Evolutionary conservation across 64 coral and sea anemone genomes (phyloP), one percentile per base, ranked within the genome.

Genomic region (Actinia equina): DNA sequence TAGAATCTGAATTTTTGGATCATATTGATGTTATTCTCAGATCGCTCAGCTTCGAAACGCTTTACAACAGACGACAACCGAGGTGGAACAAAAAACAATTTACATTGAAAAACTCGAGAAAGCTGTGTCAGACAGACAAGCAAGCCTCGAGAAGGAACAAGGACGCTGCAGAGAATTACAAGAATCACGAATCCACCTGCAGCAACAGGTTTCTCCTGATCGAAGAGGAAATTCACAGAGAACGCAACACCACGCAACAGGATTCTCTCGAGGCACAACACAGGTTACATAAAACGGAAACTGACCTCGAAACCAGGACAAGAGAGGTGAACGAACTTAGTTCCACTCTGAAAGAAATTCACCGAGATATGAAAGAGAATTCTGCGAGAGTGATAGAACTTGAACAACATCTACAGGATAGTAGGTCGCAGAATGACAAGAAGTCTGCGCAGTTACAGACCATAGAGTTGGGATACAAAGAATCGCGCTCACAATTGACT

Each of bases 351-450:
- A 82, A 87, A 27, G 97, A 90, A 20, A 92, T 99, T 76, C 97
- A 99, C 79, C 91, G 93, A 71, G 93, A 95, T 27, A 95, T 99
- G 93, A 99, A 99, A 62, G 87, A 94, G 10, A 99, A 88, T 54
- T 99, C 97, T n/a, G 83, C 90, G 2, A 90, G 88, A 83, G 92
- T 99, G 56, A 88, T 99, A 43, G 97, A 95, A 86, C 58, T 99
- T 5, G 97, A 99, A 19, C 93, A 99, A 59, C 79, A 95, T 26
- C 44, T 99, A 12, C 93, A 95, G 9, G 93, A 99, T 11, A 91
- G 86, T 61, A 84, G 97, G n/a, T 80, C 88, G n/a, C 85, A 89
- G 76, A 77, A 80, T 52, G 94, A 96, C 55, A 92, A 93, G 79
- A 92, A 93, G 57, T 78, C 91, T 18, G 94, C 86, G 20, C 94